Evolutionary conservation across 2,797 vertebrate species (phyloP), one percentile per base, ranked within the genome.

Genomic region (Apogon hyalosoma): DNA sequence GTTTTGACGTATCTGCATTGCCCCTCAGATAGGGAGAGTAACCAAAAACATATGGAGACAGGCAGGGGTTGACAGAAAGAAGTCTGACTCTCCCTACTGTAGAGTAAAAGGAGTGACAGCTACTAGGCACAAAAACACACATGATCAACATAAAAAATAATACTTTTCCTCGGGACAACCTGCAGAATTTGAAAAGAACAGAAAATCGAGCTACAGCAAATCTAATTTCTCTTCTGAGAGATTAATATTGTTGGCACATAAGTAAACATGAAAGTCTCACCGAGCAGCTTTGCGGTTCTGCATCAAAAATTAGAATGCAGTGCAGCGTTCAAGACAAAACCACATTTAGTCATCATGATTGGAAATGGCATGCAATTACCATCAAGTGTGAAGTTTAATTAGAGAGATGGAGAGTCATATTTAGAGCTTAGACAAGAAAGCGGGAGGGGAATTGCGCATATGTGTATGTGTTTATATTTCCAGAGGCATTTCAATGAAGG

Each of bases 281-380:
- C 58, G 68, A 46, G 28, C 50, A 36, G 50, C 68, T 71, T 40
- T 65, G 42, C 11, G 5, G 56, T 59, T 45, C 16, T 1, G 59
- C 49, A 28, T 71, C 54, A 42, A 19, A 28, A 65, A 77, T 87
- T 72, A 57, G 41, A 63, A 80, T 76, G 69, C 85, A 62, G 60
- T 3, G 43, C 33, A 5, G 40, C 8, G 40, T 11, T 19, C 38
- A 31, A 82, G 77, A 78, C 58, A 71, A 73, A 82, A 75, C 73
- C 80, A 71, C 74, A 75, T 81, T 84, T 77, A 80, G 78, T 87
- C 67, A 68, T 56, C 51, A 12, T 85, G 80, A 90, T 87, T 87
- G 74, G 77, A 88, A 89, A 87, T 87, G 82, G 87, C 87, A 86
- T 69, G 79, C 81, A 88, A 90, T 92, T 90, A 91, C 83, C 85